Base-by-base conservation (phyloP, 2,888 invertebrate genomes). In the Urechis unicinctus region DNA sequence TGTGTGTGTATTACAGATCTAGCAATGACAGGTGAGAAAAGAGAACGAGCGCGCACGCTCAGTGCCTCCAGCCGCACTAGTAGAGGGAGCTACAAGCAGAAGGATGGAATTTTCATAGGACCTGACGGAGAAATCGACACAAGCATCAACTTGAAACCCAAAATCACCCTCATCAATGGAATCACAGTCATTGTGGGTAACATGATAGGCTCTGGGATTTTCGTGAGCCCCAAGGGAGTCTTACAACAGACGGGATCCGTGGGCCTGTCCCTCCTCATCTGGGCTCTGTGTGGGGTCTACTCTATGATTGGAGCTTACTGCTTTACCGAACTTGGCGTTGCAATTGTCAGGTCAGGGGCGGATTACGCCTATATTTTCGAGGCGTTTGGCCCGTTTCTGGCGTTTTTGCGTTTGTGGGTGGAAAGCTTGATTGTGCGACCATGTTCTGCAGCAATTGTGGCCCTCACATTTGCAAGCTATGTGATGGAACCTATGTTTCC, bases 401-500 rank as follows among this genome's bases (percentile, higher is more conserved):
- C 96, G 1, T 98, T 98, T 81, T 84, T 98, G 66, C 83, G 97
- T 60, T 84, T 98, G 9, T 98, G 97, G 97, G 91, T 97, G 55
- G 97, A 98, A 80, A 94, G 94, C 70, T 93, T 98, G 89, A 95
- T 94, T 72, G 94, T 94, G 58, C 83, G 96, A 60, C 97, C 97
- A 13, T 96, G 96, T 79, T 94, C 95, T 0, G 68, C 68, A 46
- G 76, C 78, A n/a, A 96, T 97, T 69, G 96, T 98, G 30, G 96
- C 96, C 0, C 82, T 98, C 46, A 97, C 97, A 1, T 98, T 98
- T 81, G 91, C 94, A 68, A 87, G 91, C 58, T 98, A 98, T 81
- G 91, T 94, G 26, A 82, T 97, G 73, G 92, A 93, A 74, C 97
- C 97, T 0, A 86, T 97, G 77, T 97, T 93, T 78, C 91, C 93